A percentile compares a stretch with the other conserved stretches of the same genome.
Evolutionary conservation across 2,113 vertebrate genomes (phyloP).

Genomic region (Myotis lucifugus): DNA sequence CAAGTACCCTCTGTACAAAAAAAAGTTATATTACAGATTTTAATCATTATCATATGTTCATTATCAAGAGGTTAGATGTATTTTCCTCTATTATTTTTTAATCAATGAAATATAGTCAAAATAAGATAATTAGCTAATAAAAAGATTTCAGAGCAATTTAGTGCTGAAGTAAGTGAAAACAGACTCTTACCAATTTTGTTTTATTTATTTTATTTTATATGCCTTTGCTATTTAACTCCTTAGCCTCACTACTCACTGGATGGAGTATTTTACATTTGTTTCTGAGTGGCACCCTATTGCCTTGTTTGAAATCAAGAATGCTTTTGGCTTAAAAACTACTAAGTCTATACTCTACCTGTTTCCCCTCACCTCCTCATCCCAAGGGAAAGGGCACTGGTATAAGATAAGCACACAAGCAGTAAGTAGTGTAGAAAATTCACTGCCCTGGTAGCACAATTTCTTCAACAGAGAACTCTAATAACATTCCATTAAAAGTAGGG

Average conservation of each 20-base stretch:
- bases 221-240: background rate
- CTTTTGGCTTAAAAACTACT: background rate
- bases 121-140: conserved; percentile 22
- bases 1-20: background rate
- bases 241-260: background rate
- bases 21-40: conserved; percentile 41
- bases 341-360: background rate
- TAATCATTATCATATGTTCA: conserved; percentile 11
- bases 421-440: background rate
- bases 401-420: background rate
- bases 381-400: background rate
- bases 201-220: background rate
- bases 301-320: background rate
- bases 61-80: background rate
- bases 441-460: background rate
- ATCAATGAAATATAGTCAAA: background rate
- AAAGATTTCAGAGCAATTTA: conserved; percentile 7
- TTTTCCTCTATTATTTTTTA: background rate
- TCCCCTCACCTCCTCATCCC: background rate
- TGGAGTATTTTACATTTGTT: background rate
- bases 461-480: background rate
- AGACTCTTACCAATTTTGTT: background rate
- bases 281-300: background rate
- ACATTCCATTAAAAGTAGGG: background rate
- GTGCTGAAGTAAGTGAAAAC: background rate